Evolutionary conservation across 2,888 invertebrate genomes (phyloP).

Genomic region (Drosophila percnosoma): DNA sequence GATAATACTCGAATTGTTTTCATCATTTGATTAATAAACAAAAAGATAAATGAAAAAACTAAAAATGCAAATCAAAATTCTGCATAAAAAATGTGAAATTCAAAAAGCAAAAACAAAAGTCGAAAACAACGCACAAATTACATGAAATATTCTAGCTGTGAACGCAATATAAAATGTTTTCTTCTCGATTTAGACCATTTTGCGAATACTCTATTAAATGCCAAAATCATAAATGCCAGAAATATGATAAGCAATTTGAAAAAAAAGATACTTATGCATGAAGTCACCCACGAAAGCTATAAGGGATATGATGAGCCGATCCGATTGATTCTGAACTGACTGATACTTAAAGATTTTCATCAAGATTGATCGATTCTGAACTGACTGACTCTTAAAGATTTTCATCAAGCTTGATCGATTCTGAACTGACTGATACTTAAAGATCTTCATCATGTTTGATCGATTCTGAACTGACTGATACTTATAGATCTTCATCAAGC

Average conservation of each 20-base stretch:
- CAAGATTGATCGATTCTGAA: background rate
- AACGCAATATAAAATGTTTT: constrained; percentile 3
- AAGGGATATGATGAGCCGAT: background rate
- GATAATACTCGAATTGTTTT: background rate
- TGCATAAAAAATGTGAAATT: constrained; percentile 56
- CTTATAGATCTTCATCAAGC: background rate
- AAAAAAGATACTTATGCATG: background rate
- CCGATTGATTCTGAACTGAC: background rate
- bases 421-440: fast-evolving
- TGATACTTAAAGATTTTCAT: background rate
- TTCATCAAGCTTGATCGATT: background rate
- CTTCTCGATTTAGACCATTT: background rate
- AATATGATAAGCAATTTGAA: background rate
- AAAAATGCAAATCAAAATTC: constrained; percentile 70
- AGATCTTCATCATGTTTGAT: background rate
- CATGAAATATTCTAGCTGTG: constrained; percentile 52
- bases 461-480: background rate
- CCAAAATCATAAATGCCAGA: no score
- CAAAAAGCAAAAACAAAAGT: constrained; percentile 19
- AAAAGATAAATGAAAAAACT: constrained; percentile 8
- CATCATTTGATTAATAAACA: background rate
- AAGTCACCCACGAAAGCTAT: background rate
- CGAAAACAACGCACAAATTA: constrained; percentile 25
- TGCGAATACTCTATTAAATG: constrained; percentile 20
- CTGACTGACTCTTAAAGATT: background rate